Evolutionary conservation across 2,797 vertebrate species (phyloP), one percentile per base, ranked within the genome.

Genomic region (Crax fasciolata): DNA sequence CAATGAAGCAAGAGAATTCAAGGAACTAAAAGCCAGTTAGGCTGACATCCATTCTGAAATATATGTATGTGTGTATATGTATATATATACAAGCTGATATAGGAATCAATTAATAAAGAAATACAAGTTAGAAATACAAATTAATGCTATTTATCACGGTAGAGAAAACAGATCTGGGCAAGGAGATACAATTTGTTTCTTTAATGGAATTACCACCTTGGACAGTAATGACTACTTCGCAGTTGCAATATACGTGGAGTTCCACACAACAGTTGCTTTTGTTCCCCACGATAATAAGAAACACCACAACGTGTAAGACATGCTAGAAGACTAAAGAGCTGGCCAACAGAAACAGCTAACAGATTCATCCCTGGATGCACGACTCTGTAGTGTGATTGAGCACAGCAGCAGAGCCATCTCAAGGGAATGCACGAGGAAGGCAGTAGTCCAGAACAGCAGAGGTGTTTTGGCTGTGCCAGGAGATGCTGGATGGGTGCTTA

Each of bases 51-150:
- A 74, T 2, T 30, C 9, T 1, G 1, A 13, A 39, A 3, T n/a
- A 20, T 46, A 20, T 46, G 18, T 13, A 55, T n/a, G 12, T 20
- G n/a, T 30, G 19, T 10, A 68, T 35, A 43, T 2, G 12, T 20
- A 55, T 30, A n/a, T 10, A 68, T 35, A 43, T 2, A 65, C 38
- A 71, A 62, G 43, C 23, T 90, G 55, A 65, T 73, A 43, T 14
- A 25, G 39, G 43, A 90, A 82, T 54, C 35, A 57, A 54, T 79
- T 79, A 67, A 35, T 63, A 87, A 84, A 76, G 57, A 87, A 62
- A 81, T 76, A 61, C 11, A 51, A 51, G 20, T 35, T 49, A 85
- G 61, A 85, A 89, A 78, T 85, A 70, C 24, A 74, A 73, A 54
- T 58, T 39, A 67, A 63, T 68, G 10, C 4, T 24, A 68, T 58